A percentile compares a stretch with the other conserved stretches of the same genome.
Evolutionary conservation across 2,888 invertebrate genomes (phyloP).

Genomic region (Petrolisthes manimaculis): DNA sequence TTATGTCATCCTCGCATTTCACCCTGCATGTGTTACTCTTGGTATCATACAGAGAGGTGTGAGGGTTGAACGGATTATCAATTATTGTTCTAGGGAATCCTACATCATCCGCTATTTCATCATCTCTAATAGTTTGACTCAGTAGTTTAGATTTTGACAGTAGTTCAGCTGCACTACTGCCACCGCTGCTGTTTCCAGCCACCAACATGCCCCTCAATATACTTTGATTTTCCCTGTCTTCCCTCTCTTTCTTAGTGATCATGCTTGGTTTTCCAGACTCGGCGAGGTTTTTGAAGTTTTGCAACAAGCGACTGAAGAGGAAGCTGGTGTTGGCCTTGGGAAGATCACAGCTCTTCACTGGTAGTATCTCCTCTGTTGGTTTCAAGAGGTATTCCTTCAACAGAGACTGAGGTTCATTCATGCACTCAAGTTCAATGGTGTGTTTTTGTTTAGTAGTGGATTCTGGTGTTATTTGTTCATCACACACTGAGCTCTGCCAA

Average conservation of each 20-base stretch:
- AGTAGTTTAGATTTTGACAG: not conserved
- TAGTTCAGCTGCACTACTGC: slow-evolving; percentile 1
- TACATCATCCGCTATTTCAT: not conserved
- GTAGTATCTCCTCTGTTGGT: slow-evolving; percentile 35
- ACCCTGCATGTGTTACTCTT: slow-evolving; percentile 20
- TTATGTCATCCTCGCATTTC: slow-evolving; percentile 30
- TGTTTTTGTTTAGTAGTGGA: not conserved
- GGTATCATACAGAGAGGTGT: not conserved
- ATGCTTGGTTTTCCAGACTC: slow-evolving; percentile 26
- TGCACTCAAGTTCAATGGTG: not conserved
- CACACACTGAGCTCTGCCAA: not conserved
- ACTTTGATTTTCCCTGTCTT: not conserved
- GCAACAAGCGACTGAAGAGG: slow-evolving; percentile 48
- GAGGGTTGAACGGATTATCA: not conserved
- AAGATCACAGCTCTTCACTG: slow-evolving; percentile 35
- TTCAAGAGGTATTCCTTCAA: slow-evolving; percentile 55
- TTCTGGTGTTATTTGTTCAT: not conserved
- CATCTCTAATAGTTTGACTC: not conserved
- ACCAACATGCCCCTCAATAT: slow-evolving; percentile 53
- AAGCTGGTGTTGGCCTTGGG: slow-evolving; percentile 46
- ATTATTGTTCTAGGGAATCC: not conserved
- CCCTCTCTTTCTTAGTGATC: not conserved
- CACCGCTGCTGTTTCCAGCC: slow-evolving; percentile 10
- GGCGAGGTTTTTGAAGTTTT: slow-evolving; percentile 46
- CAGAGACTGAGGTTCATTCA: slow-evolving; percentile 32